These are phyloP conservation scores for Rousettus madagascariensis DNA, from an alignment of 2,797 vertebrate genomes.

Conservation along the genomic window DNA sequence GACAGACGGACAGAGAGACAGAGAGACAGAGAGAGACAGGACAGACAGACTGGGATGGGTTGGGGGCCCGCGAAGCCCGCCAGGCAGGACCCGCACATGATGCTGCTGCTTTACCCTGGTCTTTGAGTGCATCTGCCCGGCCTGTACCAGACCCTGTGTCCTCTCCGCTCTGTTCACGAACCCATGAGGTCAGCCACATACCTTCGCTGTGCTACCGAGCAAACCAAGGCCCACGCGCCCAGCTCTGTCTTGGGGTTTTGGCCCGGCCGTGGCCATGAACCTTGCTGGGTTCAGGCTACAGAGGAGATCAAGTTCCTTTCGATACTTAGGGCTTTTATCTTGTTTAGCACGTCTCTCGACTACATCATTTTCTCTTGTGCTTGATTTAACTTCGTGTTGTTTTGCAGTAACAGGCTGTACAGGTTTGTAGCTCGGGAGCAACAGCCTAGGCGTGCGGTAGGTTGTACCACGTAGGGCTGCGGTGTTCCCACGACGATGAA, in stretches of 20 bases:
- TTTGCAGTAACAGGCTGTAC: background rate
- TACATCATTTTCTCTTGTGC: background rate
- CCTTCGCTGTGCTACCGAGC: background rate
- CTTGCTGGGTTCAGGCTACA: background rate
- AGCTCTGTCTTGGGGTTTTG: background rate
- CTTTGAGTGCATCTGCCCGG: background rate
- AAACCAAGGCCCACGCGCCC: accelerated
- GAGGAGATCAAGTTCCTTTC: background rate
- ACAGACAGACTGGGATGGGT: background rate
- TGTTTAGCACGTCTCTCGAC: background rate
- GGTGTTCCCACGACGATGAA: background rate
- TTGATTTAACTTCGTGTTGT: background rate
- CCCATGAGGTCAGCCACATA: background rate
- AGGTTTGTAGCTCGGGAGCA: background rate
- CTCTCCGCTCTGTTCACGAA: background rate
- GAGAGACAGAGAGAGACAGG: background rate
- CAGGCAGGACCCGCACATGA: background rate
- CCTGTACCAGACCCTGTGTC: too few species aligned
- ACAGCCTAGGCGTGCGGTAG: background rate
- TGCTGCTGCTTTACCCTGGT: accelerated
- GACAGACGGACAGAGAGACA: too few species aligned
- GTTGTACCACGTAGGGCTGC: background rate
- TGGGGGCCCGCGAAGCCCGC: background rate
- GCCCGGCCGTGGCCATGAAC: accelerated
- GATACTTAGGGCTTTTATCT: background rate